Evolutionary conservation across 2,113 vertebrate genomes (phyloP), one percentile per base, ranked within the genome.

Genomic region (Acanthochromis polyacanthus): DNA sequence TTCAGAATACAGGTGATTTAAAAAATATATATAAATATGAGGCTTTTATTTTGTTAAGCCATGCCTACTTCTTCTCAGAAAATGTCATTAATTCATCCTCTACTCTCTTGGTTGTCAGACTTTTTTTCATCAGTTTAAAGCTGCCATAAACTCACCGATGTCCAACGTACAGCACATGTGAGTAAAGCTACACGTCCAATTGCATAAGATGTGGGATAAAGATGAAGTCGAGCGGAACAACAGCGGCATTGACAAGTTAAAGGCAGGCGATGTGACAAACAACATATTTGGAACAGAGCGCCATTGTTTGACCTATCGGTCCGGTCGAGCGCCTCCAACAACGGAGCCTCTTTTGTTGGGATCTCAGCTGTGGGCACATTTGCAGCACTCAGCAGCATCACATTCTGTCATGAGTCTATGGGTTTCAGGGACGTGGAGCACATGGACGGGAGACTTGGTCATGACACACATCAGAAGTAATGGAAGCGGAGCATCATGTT

Each of bases 221-320:
- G 81, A 90, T 90, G 79, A 89, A 80, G 60, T 64, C 8, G 3
- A 45, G 63, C 6, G 38, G 61, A 91, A 90, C 91, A 92, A 90
- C 79, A 8, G 88, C 51, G 55, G 70, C 88, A 84, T 89, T 93
- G 89, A 92, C 36, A 32, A 80, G 82, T 85, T 82, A 79, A 82
- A 87, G 82, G 86, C 79, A 71, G 83, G 82, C 84, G 65, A 85
- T 85, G 86, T 88, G 87, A 93, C 88, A 93, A 93, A 93, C 90
- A 92, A 88, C 90, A 89, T 89, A 81, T 92, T 89, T 86, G 86
- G 84, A 91, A 93, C 92, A 93, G 92, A 92, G 88, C 19, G 0
- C 81, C 83, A 85, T 93, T 93, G 92, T 93, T 63, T 81, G 80
- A 67, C 59, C 73, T 71, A 32, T 45, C 71, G 74, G 87, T 66